phyloP scores from a whole-genome alignment of 1,140 invertebrate species.

The Diploscapter pachys region DNA sequence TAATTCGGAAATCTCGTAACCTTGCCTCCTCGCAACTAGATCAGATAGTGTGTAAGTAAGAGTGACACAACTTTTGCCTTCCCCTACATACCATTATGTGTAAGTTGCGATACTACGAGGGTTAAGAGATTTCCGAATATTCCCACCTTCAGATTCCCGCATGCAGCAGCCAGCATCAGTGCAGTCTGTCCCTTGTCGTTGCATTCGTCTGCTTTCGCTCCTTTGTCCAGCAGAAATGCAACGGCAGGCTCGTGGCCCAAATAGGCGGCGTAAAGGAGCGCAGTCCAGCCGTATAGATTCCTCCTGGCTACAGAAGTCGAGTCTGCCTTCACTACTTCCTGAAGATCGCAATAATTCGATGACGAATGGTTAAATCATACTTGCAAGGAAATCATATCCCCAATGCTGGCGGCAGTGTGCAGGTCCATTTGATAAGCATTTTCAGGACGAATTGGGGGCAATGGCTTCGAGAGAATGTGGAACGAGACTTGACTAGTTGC shows the following conservation, averaged over 20 bases:
- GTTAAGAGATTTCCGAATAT: too few relatives aligned
- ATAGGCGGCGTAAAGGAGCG: constrained; percentile 65
- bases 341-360: not conserved
- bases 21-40: too few relatives aligned
- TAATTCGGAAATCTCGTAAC: too few relatives aligned
- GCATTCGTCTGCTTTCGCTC: constrained; percentile 55
- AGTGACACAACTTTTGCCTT: too few relatives aligned
- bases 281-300: constrained; percentile 63
- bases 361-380: not conserved
- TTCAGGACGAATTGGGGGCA: constrained; percentile 59
- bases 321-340: not conserved
- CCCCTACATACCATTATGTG: too few relatives aligned
- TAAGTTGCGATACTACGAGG: too few relatives aligned
- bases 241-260: constrained; percentile 63
- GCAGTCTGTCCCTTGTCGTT: constrained; percentile 63
- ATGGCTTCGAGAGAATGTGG: constrained; percentile 53
- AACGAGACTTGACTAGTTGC: constrained; percentile 44
- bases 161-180: constrained; percentile 63
- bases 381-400: constrained; percentile 34
- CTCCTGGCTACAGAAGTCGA: constrained; percentile 26
- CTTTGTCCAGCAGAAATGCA: constrained; percentile 60
- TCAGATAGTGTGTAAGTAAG: too few relatives aligned
- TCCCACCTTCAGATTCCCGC: constrained; percentile 61
- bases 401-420: constrained; percentile 62
- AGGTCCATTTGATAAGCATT: constrained; percentile 57